Percentiles rank a stretch among this genome's conserved stretches.
These are phyloP conservation scores for Nerophis ophidion DNA, from an alignment of 2,113 vertebrate species.

Conservation along the genomic window DNA sequence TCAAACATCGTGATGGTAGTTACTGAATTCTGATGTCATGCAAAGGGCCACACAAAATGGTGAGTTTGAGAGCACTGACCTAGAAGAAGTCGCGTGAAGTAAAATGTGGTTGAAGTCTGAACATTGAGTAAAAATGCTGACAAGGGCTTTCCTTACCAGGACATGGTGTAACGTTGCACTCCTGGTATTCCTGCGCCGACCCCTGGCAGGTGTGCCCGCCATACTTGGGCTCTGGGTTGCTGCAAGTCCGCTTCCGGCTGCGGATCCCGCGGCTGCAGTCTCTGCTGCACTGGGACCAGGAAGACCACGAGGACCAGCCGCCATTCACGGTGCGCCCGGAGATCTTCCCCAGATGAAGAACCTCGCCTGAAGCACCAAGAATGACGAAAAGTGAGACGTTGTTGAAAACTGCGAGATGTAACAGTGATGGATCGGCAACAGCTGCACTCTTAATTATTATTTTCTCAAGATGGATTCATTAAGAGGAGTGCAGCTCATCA, in stretches of 20 bases:
- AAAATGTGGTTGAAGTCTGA: no score
- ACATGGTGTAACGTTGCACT: conserved; percentile 93
- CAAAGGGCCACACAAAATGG: no score
- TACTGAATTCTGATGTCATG: no score
- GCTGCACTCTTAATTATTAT: conserved; percentile 6
- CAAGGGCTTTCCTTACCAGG: conserved; percentile 74
- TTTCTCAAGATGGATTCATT: conserved; percentile 23
- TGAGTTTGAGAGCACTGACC: no score
- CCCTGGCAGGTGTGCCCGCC: conserved; percentile 88
- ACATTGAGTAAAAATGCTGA: no score
- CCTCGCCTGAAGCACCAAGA: conserved; percentile 68
- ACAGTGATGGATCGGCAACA: conserved; percentile 10
- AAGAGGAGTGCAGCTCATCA: conserved; percentile 17
- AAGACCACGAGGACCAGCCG: conserved; percentile 88
- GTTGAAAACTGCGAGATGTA: not conserved
- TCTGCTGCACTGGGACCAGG: conserved; percentile 92
- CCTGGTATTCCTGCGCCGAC: conserved; percentile 86
- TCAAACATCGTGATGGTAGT: no score
- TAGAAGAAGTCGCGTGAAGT: no score
- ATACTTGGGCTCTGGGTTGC: conserved; percentile 86
- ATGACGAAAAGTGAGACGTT: not conserved
- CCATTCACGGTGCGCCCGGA: conserved; percentile 85
- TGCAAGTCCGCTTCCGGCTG: conserved; percentile 87
- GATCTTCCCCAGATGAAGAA: conserved; percentile 82
- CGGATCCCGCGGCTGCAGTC: conserved; percentile 92